Percentiles rank a stretch among this genome's conserved stretches.
Evolutionary conservation across 2,888 invertebrate species (phyloP).

Genomic region (Bellardia bayeri): DNA sequence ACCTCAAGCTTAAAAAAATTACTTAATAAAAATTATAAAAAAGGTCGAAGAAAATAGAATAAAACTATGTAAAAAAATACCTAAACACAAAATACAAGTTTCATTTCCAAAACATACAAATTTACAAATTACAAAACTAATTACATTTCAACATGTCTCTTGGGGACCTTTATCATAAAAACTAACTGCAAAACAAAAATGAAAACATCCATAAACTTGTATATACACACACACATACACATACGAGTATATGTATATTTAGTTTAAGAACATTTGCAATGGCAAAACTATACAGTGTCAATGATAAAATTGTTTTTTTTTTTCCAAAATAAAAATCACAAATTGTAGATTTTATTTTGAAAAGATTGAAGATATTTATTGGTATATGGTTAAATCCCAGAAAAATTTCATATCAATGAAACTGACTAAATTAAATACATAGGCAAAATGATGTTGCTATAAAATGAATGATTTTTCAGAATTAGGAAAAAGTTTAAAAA

Average conservation of each 20-base stretch:
- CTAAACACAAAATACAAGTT: neutral
- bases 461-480: too few species aligned
- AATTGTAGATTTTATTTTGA: neutral
- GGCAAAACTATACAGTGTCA: neutral
- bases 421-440: too few species aligned
- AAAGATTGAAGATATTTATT: too few species aligned
- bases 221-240: neutral
- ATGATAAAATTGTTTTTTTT: conserved; percentile 3
- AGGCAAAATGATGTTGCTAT: too few species aligned
- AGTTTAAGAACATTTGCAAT: neutral
- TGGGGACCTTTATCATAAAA: conserved; percentile 42
- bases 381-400: too few species aligned
- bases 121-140: conserved; percentile 44
- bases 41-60: too few species aligned
- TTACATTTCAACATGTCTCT: conserved; percentile 46
- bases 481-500: too few species aligned
- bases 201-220: conserved; percentile 5
- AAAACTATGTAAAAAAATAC: neutral
- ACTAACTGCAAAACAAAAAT: conserved; percentile 6
- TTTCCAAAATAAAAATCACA: neutral
- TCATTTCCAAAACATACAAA: neutral
- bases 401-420: too few species aligned
- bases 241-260: neutral
- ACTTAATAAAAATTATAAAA: too few species aligned
- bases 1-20: too few species aligned